These are phyloP conservation scores for Diarsia dahlii DNA, from an alignment of 2,888 invertebrate genomes.

Conservation along the genomic window DNA sequence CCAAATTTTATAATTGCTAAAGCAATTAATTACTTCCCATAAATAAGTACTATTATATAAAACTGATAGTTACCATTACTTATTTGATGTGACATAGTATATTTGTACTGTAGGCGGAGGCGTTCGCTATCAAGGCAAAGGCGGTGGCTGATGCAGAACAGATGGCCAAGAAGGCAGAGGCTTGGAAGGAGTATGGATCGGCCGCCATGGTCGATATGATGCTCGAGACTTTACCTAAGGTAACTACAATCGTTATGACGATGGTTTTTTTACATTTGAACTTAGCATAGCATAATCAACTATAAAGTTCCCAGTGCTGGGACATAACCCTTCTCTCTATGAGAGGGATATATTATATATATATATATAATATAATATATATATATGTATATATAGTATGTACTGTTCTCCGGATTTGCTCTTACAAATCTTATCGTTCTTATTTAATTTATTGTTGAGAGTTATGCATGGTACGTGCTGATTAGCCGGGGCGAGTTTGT, in stretches of 20 bases:
- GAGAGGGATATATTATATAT: no score
- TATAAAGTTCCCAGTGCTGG: no score
- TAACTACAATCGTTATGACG: slow-evolving; percentile 76
- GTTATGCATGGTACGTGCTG: not conserved
- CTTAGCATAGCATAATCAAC: no score
- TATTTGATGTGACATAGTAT: slow-evolving; percentile 40
- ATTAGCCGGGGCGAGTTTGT: not conserved
- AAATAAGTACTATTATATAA: not conserved
- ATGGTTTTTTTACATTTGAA: slow-evolving; percentile 5
- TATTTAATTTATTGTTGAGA: not conserved
- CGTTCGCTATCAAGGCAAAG: slow-evolving; percentile 98
- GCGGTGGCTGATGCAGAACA: slow-evolving; percentile 99
- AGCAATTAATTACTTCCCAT: no score
- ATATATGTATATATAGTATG: no score
- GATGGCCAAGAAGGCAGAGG: slow-evolving; percentile 99
- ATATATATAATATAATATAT: no score
- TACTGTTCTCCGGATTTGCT: not conserved
- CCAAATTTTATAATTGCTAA: no score
- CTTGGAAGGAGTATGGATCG: slow-evolving; percentile 98
- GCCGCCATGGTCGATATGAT: slow-evolving; percentile 99
- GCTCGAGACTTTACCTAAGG: slow-evolving; percentile 98
- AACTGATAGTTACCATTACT: slow-evolving; percentile 8
- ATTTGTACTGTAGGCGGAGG: slow-evolving; percentile 92
- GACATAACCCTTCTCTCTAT: no score
- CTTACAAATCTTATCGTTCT: not conserved